Conservation (phyloP, 2,888 invertebrate species). For the Malthinus flaveolus region DNA sequence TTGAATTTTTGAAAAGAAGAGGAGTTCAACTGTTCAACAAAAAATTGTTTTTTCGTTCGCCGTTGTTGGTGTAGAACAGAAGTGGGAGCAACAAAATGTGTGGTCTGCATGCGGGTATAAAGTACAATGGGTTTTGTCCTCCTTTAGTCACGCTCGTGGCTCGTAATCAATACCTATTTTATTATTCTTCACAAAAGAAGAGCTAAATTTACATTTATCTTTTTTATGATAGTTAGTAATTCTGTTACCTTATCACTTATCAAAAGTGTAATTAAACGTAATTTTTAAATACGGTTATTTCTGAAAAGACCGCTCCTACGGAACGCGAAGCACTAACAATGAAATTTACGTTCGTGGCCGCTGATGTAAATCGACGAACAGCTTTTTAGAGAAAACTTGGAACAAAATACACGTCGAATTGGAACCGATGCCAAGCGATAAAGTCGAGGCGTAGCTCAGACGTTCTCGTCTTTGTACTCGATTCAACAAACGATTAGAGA, state of each 20-base stretch:
- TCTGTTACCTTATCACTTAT: no score
- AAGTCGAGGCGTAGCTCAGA: conserved; percentile 16
- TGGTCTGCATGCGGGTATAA: conserved; percentile 28
- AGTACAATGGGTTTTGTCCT: conserved; percentile 28
- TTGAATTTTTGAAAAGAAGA: no score
- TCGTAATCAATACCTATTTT: conserved; percentile 28
- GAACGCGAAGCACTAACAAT: no score
- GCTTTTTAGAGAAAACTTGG: conserved; percentile 1
- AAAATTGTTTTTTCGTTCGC: no score
- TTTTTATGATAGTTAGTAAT: conserved; percentile 1
- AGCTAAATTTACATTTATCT: conserved; percentile 14
- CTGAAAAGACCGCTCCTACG: no score
- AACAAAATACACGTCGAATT: conserved; percentile 8
- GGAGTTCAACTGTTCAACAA: no score
- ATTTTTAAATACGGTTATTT: no score
- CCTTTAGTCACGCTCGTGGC: conserved; percentile 28
- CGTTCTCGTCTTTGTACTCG: conserved; percentile 20
- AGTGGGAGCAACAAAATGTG: conserved; percentile 28
- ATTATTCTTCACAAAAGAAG: conserved; percentile 18
- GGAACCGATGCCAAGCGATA: conserved; percentile 11
- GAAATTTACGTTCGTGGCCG: neutral
- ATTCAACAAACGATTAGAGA: conserved; percentile 16
- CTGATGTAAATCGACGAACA: neutral
- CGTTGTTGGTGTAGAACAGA: conserved; percentile 8
- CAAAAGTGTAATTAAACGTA: no score